Base-by-base conservation (phyloP, 1,140 invertebrate species). In the Nymphalis io region DNA sequence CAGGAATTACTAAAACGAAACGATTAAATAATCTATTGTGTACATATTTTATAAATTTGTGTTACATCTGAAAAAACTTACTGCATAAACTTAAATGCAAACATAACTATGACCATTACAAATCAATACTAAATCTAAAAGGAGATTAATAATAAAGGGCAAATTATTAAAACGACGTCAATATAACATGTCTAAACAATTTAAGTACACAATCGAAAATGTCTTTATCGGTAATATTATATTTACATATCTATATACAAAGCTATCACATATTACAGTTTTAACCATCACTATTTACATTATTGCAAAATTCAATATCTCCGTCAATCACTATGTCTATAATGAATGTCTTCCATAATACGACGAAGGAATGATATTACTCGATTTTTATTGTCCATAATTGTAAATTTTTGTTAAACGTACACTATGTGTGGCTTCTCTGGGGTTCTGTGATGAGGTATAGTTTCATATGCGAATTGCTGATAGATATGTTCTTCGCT, bases 391-490 rank as follows among this genome's bases (percentile, higher is more conserved):
- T 80, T 81, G 88, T 88, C 78, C 79, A 79, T 82, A 80, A 76
- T 74, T 69, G 68, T 81, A 84, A 85, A 80, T 78, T 83, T 88
- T 81, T 87, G 89, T 93, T 93, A 94, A 72, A 94, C 93, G 78
- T 94, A 94, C 83, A 94, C 93, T 91, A 94, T 94, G 82, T 94
- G 93, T 59, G 93, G 93, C 82, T 93, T 93, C 66, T 93, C 87
- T 76, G 90, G 92, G 68, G 92, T 91, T 75, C 90, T 85, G 70
- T 92, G 90, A 61, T 85, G 88, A 72, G 92, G 89, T 33, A 93
- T 93, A 38, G 92, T 92, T 81, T 93, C 91, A 68, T 93, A 92
- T n/a, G 93, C 92, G 69, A 93, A 93, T 69, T 93, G 93, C 78
- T 93, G 92, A 76, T 93, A 93, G 80, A 93, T 93, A 79, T 93